A percentile compares a stretch with the other conserved stretches of the same genome.
Evolutionary conservation across 2,113 vertebrate genomes (phyloP).

Genomic region (Ptychochromis oligacanthus): DNA sequence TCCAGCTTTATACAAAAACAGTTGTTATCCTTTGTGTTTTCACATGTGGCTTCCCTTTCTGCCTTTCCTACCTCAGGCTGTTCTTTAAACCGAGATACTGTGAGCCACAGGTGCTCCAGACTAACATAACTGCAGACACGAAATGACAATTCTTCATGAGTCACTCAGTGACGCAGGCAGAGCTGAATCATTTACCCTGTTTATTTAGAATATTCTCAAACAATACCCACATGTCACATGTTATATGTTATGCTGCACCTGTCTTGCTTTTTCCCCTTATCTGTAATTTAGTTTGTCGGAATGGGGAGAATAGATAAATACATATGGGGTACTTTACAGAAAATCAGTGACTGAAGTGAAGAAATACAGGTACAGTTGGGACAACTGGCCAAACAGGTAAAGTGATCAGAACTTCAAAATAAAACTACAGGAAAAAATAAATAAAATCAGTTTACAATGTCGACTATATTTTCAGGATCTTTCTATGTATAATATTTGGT

Average conservation of each 20-base stretch:
- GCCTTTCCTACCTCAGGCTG: constrained; percentile 3
- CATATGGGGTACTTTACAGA: background rate
- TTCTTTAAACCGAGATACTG: background rate
- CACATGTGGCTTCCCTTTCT: constrained; percentile 43
- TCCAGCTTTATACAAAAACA: constrained; percentile 35
- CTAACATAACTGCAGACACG: constrained; percentile 28
- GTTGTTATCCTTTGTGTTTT: constrained; percentile 41
- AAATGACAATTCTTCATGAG: constrained; percentile 35
- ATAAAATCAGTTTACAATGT: background rate
- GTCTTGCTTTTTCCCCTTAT: background rate
- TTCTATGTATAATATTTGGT: background rate
- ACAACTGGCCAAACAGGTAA: background rate
- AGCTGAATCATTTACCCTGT: constrained; percentile 24
- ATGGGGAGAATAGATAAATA: background rate
- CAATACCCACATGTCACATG: background rate
- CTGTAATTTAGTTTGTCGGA: background rate
- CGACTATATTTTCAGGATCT: no score
- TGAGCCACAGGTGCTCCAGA: constrained; percentile 63
- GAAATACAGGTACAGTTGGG: background rate
- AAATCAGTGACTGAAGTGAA: background rate
- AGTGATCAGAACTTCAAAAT: background rate
- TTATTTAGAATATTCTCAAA: background rate
- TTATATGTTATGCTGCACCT: background rate
- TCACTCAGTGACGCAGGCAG: constrained; percentile 44
- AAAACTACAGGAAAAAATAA: background rate